phyloP scores from a whole-genome alignment of 2,113 vertebrate genomes.

The Uropsilus gracilis region DNA sequence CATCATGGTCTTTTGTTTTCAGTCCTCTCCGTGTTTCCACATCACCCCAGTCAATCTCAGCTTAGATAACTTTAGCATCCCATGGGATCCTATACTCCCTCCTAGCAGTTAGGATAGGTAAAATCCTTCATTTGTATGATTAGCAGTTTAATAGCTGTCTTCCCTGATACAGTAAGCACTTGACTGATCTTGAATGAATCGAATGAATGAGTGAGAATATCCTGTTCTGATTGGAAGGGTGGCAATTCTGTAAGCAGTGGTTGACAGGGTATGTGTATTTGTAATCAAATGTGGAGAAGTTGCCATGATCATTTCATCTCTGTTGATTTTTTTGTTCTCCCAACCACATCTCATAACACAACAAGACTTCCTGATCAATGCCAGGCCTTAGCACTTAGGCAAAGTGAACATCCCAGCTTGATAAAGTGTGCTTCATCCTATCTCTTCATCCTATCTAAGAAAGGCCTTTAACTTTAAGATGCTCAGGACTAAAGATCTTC shows the following conservation, averaged over 20 bases:
- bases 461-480: constrained; percentile 77
- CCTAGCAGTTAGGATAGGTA: background rate
- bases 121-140: background rate
- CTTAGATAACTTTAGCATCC: background rate
- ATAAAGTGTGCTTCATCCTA: constrained; percentile 8
- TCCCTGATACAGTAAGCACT: background rate
- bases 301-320: background rate
- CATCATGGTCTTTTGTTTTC: background rate
- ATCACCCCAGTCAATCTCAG: too few relatives aligned
- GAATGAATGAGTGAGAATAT: background rate
- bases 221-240: background rate
- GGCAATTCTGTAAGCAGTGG: background rate
- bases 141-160: background rate
- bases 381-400: background rate
- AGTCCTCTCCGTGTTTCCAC: rapidly evolving
- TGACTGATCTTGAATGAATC: background rate
- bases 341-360: background rate
- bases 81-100: background rate
- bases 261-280: background rate
- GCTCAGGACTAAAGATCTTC: constrained; percentile 50
- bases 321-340: too few relatives aligned
- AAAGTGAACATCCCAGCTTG: constrained; percentile 38
- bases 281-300: rapidly evolving
- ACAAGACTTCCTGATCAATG: background rate
- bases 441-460: constrained; percentile 56